Conservation (phyloP, 2,797 vertebrate genomes). For the Uromys caudimaculatus region DNA sequence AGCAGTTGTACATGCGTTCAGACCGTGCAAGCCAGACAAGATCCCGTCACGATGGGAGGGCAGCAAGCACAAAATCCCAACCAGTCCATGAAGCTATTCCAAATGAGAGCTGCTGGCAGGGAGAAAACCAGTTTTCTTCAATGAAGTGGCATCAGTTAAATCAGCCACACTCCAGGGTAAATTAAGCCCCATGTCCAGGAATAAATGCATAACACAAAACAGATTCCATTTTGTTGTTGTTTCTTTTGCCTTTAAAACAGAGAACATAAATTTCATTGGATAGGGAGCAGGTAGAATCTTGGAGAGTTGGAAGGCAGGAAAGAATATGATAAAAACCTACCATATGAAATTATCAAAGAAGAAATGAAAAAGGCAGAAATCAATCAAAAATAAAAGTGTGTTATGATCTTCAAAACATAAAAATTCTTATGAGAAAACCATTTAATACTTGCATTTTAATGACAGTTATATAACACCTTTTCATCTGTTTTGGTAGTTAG, state of each 20-base stretch:
- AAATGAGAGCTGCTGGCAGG: not conserved
- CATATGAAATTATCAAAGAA: not conserved
- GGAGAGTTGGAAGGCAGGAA: not conserved
- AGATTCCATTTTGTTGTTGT: not conserved
- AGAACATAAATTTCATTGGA: not conserved
- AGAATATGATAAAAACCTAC: no score
- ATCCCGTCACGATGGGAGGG: not conserved
- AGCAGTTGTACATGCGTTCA: not conserved
- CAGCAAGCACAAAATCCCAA: not conserved
- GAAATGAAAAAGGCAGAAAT: slow-evolving; percentile 11
- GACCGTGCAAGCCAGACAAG: not conserved
- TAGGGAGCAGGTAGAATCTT: not conserved
- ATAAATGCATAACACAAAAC: not conserved
- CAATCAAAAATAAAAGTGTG: slow-evolving; percentile 17
- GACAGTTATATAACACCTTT: not conserved
- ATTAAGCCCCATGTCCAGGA: not conserved
- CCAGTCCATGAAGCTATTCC: not conserved
- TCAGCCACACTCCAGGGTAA: not conserved
- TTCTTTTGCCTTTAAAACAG: not conserved
- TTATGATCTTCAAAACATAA: slow-evolving; percentile 38
- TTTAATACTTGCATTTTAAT: slow-evolving; percentile 56
- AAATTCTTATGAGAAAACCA: slow-evolving; percentile 27
- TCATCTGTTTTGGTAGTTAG: not conserved
- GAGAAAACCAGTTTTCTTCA: not conserved
- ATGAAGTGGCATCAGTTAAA: not conserved